A percentile compares a stretch with the other conserved stretches of the same genome.
phyloP scores from a whole-genome alignment of 2,797 vertebrate species.

The Hyperoplus immaculatus region DNA sequence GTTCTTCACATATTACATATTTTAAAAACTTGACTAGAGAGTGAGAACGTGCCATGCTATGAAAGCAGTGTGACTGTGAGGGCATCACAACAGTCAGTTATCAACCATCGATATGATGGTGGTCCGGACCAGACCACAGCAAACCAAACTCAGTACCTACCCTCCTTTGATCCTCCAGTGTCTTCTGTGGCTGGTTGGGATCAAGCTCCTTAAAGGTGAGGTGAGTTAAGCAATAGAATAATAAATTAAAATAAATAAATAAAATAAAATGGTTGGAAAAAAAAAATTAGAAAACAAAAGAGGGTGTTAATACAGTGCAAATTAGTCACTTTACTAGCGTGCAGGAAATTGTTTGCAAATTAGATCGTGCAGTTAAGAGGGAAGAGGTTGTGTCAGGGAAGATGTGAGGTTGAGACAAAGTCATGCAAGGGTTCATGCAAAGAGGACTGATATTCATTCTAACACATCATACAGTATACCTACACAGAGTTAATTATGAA shows the following conservation, averaged over 20 bases:
- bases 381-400: slow-evolving; percentile 66
- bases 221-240: slow-evolving; percentile 80
- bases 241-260: slow-evolving; percentile 22
- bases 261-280: slow-evolving; percentile 48
- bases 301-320: slow-evolving; percentile 82
- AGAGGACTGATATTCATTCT: slow-evolving; percentile 19
- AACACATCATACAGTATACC: background rate
- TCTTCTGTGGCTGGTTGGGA: slow-evolving; percentile 95
- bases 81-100: slow-evolving; percentile 13
- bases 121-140: slow-evolving; percentile 45
- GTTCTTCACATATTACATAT: slow-evolving; percentile 14
- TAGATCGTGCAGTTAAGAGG: slow-evolving; percentile 80
- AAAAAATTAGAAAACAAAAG: slow-evolving; percentile 70
- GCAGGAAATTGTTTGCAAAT: slow-evolving; percentile 74
- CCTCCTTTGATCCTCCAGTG: slow-evolving; percentile 98
- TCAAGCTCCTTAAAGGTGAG: slow-evolving; percentile 93
- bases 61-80: slow-evolving; percentile 52
- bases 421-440: slow-evolving; percentile 71
- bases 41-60: slow-evolving; percentile 65
- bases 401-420: slow-evolving; percentile 45
- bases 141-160: slow-evolving; percentile 88
- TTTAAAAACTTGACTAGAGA: slow-evolving; percentile 19
- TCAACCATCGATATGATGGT: slow-evolving; percentile 38
- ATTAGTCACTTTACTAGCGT: slow-evolving; percentile 82
- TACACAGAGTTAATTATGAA: background rate